A percentile compares a stretch with the other conserved stretches of the same genome.
Evolutionary conservation across 1,140 invertebrate genomes (phyloP).

Genomic region (Maniola jurtina): DNA sequence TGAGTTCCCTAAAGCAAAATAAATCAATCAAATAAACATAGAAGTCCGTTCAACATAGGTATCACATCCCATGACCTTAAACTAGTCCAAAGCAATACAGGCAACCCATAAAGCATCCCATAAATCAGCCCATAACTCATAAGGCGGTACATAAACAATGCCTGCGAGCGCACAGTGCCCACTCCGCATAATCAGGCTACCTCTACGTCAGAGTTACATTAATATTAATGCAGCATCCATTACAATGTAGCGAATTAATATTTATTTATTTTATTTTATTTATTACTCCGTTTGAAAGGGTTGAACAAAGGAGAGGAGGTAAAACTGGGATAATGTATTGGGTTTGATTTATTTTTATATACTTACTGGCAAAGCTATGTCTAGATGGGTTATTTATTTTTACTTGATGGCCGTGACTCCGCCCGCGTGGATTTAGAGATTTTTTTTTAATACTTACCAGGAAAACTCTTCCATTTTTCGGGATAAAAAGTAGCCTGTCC

Average conservation of each 20-base stretch:
- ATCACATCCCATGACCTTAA: not conserved
- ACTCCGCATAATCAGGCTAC: slow-evolving; percentile 24
- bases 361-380: no score
- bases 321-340: not conserved
- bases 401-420: no score
- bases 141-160: slow-evolving; percentile 15
- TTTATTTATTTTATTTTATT: slow-evolving; percentile 10
- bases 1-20: no score
- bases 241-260: slow-evolving; percentile 4
- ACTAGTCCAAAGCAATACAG: slow-evolving; percentile 11
- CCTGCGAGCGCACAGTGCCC: not conserved
- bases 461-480: no score
- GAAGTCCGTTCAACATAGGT: not conserved
- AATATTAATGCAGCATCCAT: slow-evolving; percentile 40
- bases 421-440: no score
- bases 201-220: slow-evolving; percentile 32
- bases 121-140: slow-evolving; percentile 26
- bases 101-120: slow-evolving; percentile 22
- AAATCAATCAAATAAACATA: not conserved
- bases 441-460: no score
- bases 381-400: no score
- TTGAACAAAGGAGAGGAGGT: not conserved
- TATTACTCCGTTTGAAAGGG: not conserved
- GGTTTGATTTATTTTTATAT: not conserved
- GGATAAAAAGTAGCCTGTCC: no score